phyloP scores from a whole-genome alignment of 2,113 vertebrate species.

The Alethe diademata region DNA sequence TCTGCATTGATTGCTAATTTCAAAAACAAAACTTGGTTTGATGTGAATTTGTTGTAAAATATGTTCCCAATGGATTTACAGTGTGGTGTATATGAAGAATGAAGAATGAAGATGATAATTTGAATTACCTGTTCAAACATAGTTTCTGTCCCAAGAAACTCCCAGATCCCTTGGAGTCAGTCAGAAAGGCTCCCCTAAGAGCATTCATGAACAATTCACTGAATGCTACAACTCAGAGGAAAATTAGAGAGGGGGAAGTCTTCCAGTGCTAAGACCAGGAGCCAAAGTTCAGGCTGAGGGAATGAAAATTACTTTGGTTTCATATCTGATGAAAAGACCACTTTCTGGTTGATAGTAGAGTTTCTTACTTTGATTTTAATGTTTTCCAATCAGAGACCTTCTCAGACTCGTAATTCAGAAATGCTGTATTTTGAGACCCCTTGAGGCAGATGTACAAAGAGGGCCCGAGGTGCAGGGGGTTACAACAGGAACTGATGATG shows the following conservation, averaged over 20 bases:
- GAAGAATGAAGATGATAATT: not conserved
- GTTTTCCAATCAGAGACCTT: not conserved
- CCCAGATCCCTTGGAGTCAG: not conserved
- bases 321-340: not conserved
- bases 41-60: not conserved
- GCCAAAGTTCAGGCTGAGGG: not conserved
- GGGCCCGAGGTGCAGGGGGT: accelerated
- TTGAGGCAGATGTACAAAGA: not conserved
- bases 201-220: accelerated
- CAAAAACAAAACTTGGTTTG: not conserved
- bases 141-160: not conserved
- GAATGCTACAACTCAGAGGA: not conserved
- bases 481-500: accelerated
- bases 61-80: not conserved
- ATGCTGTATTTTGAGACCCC: not conserved
- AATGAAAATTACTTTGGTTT: not conserved
- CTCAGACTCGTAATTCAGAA: not conserved
- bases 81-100: not conserved
- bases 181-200: not conserved
- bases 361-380: not conserved
- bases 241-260: not conserved
- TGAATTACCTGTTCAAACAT: not conserved
- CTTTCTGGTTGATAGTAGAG: not conserved
- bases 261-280: not conserved
- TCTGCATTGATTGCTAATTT: not conserved